Conservation (phyloP, 2,797 vertebrate genomes). For the Thaleichthys pacificus region DNA sequence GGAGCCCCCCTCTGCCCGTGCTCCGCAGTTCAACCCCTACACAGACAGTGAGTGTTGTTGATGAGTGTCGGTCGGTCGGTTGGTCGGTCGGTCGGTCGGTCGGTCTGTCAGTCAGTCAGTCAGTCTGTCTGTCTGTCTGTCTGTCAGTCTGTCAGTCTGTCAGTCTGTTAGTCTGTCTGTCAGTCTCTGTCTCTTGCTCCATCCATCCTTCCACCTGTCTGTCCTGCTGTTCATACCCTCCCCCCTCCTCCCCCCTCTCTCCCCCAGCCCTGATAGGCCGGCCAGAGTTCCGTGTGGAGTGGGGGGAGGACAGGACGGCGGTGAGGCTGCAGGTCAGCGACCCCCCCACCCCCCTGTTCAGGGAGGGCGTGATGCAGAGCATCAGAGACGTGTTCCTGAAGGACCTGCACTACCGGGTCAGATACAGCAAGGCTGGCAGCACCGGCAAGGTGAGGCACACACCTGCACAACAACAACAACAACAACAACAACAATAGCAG, state of each 20-base stretch:
- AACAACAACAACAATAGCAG: too few relatives aligned
- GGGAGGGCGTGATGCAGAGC: slow-evolving; percentile 59
- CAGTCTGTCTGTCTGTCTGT: too few relatives aligned
- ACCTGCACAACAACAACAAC: neutral
- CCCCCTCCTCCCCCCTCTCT: neutral
- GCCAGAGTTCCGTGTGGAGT: slow-evolving; percentile 64
- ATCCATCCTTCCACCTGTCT: neutral
- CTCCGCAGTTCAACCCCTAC: slow-evolving; percentile 82
- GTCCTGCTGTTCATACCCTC: slow-evolving; percentile 1
- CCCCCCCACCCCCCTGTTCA: slow-evolving; percentile 69
- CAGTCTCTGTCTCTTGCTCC: too few relatives aligned
- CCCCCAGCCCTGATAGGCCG: slow-evolving; percentile 81
- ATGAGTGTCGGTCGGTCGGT: too few relatives aligned
- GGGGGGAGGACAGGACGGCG: slow-evolving; percentile 47
- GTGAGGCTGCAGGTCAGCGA: slow-evolving; percentile 76
- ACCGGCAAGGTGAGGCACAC: slow-evolving; percentile 76
- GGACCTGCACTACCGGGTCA: slow-evolving; percentile 81
- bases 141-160: too few relatives aligned
- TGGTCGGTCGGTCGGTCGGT: too few relatives aligned
- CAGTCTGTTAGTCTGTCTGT: too few relatives aligned
- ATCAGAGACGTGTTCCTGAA: slow-evolving; percentile 80
- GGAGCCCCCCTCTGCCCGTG: slow-evolving; percentile 61
- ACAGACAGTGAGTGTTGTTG: slow-evolving; percentile 79
- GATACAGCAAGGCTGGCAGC: slow-evolving; percentile 82
- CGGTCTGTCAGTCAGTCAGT: too few relatives aligned